Conservation (phyloP, 2,888 invertebrate genomes). For the Aphodius granarius region DNA sequence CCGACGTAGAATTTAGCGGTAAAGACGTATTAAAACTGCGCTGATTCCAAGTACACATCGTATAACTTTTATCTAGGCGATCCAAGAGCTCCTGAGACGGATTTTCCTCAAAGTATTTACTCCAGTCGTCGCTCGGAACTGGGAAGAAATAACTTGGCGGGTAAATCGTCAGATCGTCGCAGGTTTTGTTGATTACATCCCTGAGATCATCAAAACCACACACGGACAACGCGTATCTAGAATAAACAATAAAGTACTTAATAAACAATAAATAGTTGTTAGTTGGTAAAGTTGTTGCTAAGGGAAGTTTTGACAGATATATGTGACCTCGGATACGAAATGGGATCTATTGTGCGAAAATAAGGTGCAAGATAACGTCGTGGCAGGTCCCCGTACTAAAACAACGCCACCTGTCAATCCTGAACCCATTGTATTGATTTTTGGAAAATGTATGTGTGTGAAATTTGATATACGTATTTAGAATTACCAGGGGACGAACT, state of each 20-base stretch:
- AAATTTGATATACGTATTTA: no score
- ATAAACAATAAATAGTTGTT: neutral
- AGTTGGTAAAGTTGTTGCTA: constrained; percentile 57
- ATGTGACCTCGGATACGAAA: no score
- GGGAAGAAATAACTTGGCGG: constrained; percentile 69
- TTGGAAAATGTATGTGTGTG: no score
- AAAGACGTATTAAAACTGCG: constrained; percentile 54
- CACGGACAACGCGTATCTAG: constrained; percentile 57
- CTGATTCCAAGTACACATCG: constrained; percentile 63
- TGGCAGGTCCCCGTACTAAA: no score
- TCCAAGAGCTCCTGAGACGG: constrained; percentile 49
- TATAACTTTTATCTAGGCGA: constrained; percentile 51
- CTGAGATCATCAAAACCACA: constrained; percentile 59
- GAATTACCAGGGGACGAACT: no score
- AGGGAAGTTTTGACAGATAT: no score
- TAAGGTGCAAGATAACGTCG: no score
- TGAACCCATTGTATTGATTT: no score
- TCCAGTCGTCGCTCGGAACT: constrained; percentile 64
- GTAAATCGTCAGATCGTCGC: constrained; percentile 66
- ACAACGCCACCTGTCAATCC: no score
- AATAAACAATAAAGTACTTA: constrained; percentile 16
- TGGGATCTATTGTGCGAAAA: no score
- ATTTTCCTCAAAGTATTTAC: constrained; percentile 60
- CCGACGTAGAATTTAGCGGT: constrained; percentile 52
- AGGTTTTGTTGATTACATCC: constrained; percentile 59